Evolutionary conservation across 2,113 vertebrate genomes (phyloP).

Genomic region (Poicephalus gulielmi): DNA sequence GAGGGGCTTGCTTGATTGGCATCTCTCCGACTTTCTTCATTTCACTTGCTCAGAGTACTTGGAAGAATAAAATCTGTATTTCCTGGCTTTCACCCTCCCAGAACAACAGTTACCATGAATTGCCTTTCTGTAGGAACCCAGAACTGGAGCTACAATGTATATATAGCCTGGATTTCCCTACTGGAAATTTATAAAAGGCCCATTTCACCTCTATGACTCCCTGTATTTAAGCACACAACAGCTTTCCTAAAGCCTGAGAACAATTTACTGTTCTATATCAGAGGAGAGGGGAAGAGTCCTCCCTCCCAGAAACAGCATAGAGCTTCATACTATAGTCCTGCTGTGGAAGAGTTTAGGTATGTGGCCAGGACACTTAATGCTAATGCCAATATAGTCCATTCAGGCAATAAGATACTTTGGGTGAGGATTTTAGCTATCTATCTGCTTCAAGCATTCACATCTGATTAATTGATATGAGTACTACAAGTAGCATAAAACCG

Average conservation of each 20-base stretch:
- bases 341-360: not conserved
- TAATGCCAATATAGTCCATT: not conserved
- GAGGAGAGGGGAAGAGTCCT: not conserved
- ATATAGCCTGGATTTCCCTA: not conserved
- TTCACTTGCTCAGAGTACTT: not conserved
- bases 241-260: not conserved
- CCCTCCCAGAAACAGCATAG: not conserved
- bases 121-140: not conserved
- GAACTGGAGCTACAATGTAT: not conserved
- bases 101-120: not conserved
- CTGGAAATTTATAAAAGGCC: not conserved
- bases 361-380: not conserved
- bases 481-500: not conserved
- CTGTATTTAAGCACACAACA: not conserved
- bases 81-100: not conserved
- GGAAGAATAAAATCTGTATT: not conserved
- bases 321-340: not conserved
- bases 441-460: not conserved
- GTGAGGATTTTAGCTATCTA: not conserved
- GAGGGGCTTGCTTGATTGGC: not conserved
- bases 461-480: not conserved
- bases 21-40: not conserved
- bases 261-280: not conserved
- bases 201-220: no score
- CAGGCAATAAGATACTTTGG: not conserved